These are phyloP conservation scores for Spea hammondii DNA, from an alignment of 2,797 vertebrate genomes.

Conservation along the genomic window DNA sequence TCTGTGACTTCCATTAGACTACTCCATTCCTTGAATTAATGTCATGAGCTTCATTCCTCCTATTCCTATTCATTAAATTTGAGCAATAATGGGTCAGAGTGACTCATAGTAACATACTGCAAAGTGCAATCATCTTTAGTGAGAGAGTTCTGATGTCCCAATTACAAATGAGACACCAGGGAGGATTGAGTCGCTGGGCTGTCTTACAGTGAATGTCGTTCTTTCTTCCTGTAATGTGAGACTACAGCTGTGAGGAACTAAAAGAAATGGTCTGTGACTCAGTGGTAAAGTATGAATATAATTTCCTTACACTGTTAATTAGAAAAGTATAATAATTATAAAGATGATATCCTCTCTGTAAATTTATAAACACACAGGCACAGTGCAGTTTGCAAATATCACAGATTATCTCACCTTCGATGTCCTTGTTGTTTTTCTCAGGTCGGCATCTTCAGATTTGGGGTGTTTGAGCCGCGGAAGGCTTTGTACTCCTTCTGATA, in stretches of 20 bases:
- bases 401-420: conserved; percentile 33
- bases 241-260: background rate
- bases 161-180: background rate
- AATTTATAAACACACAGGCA: background rate
- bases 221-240: background rate
- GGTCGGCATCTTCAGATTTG: conserved; percentile 18
- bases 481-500: conserved; percentile 3
- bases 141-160: conserved; percentile 9
- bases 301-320: conserved; percentile 24
- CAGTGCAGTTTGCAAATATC: background rate
- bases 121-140: background rate
- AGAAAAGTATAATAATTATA: conserved; percentile 11
- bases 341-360: background rate
- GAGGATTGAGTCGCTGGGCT: background rate
- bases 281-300: conserved; percentile 15
- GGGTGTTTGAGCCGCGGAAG: conserved; percentile 22
- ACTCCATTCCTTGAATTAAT: too few relatives aligned
- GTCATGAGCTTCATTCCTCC: background rate
- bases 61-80: background rate
- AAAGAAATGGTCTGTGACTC: conserved; percentile 28
- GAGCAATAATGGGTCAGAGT: background rate
- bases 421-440: conserved; percentile 19
- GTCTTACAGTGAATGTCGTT: conserved; percentile 2
- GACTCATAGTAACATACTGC: background rate
- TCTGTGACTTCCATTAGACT: too few relatives aligned